A percentile compares a stretch with the other conserved stretches of the same genome.
phyloP scores from a whole-genome alignment of 1,140 invertebrate genomes.

The Drosophila ironensis region DNA sequence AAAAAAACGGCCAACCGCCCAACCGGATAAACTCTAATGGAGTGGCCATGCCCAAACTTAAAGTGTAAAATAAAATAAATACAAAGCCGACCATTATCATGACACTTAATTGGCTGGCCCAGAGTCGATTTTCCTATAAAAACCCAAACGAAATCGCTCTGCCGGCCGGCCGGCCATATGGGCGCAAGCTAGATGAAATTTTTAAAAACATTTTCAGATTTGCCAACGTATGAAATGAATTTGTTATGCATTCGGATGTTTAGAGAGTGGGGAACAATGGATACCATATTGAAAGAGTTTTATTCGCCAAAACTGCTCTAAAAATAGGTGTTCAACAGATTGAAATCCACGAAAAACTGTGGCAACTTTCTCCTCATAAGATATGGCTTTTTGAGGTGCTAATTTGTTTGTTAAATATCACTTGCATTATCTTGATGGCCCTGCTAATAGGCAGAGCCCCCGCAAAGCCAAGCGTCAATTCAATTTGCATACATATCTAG shows the following conservation, averaged over 20 bases:
- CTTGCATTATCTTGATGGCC: too few species aligned
- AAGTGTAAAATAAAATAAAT: not conserved
- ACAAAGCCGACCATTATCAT: slow-evolving; percentile 27
- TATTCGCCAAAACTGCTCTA: not conserved
- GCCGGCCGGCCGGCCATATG: slow-evolving; percentile 3
- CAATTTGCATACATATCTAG: slow-evolving; percentile 1
- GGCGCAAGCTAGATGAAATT: not conserved
- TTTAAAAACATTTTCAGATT: not conserved
- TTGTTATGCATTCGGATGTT: slow-evolving; percentile 10
- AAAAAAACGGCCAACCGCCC: too few species aligned
- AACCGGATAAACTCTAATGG: slow-evolving; percentile 53
- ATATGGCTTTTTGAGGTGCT: too few species aligned
- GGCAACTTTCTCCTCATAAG: not conserved
- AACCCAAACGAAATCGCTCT: slow-evolving; percentile 19
- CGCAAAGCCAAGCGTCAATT: not conserved
- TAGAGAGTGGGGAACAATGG: slow-evolving; percentile 7
- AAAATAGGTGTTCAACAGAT: too few species aligned
- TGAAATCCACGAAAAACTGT: too few species aligned
- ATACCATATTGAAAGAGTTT: slow-evolving; percentile 16
- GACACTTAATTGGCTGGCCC: slow-evolving; percentile 55
- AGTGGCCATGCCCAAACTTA: slow-evolving; percentile 18
- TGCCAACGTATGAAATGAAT: not conserved
- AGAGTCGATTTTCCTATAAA: slow-evolving; percentile 18
- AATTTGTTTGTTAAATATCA: too few species aligned
- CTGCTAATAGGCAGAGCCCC: too few species aligned